These are phyloP conservation scores for Cheiracanthium punctorium DNA, from an alignment of 2,888 invertebrate species.

Conservation along the genomic window DNA sequence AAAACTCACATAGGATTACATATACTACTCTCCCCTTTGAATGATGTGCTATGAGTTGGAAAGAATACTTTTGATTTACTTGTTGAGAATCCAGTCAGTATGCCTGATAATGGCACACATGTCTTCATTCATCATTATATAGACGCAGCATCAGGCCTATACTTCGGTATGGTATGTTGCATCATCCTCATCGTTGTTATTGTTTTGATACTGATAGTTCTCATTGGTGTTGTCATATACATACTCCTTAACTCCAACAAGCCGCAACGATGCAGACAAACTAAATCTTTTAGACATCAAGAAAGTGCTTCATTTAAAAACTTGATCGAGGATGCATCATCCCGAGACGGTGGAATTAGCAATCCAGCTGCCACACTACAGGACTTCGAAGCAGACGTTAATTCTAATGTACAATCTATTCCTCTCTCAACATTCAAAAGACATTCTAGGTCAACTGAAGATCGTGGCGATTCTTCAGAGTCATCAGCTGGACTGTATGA, in stretches of 20 bases:
- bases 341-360: not conserved
- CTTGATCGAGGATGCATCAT: not conserved
- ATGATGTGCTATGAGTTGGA: not conserved
- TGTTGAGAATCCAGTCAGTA: not conserved
- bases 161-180: constrained; percentile 33
- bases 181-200: constrained; percentile 29
- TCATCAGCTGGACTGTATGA: constrained; percentile 44
- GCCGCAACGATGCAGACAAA: not conserved
- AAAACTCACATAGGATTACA: too few species aligned
- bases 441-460: not conserved
- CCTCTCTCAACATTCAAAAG: constrained; percentile 30
- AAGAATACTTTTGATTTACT: not conserved
- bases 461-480: constrained; percentile 12
- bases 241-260: not conserved
- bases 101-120: constrained; percentile 48
- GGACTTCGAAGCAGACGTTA: not conserved
- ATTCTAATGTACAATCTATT: constrained; percentile 21
- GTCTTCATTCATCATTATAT: constrained; percentile 39
- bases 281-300: not conserved
- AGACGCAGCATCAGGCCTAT: not conserved
- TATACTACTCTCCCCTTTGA: too few species aligned
- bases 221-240: constrained; percentile 12
- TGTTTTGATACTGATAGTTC: constrained; percentile 31
- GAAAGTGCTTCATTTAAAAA: not conserved
- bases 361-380: not conserved